phyloP scores from a whole-genome alignment of 2,888 invertebrate species.

The Melanargia galathea region DNA sequence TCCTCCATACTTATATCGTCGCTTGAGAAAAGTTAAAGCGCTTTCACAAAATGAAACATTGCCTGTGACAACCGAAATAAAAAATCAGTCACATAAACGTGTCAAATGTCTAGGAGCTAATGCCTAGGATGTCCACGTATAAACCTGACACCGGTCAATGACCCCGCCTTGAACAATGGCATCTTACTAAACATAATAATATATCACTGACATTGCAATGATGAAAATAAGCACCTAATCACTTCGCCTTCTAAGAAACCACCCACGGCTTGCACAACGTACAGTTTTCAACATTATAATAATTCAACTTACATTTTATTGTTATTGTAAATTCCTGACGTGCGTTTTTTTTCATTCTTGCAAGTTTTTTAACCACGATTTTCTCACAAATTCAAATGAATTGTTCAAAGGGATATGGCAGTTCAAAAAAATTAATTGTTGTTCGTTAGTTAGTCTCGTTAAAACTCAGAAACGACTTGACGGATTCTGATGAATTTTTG shows the following conservation, averaged over 20 bases:
- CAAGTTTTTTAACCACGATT: too few relatives aligned
- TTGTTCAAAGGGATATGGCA: too few relatives aligned
- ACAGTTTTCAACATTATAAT: not conserved
- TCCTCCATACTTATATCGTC: too few relatives aligned
- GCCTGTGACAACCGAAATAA: too few relatives aligned
- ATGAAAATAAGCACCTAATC: slow-evolving; percentile 2
- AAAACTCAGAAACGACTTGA: too few relatives aligned
- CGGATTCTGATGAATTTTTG: too few relatives aligned
- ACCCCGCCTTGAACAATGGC: slow-evolving; percentile 10
- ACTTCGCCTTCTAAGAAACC: slow-evolving; percentile 9
- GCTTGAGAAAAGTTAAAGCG: too few relatives aligned
- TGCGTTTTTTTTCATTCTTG: not conserved
- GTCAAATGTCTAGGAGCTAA: not conserved
- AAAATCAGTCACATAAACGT: not conserved
- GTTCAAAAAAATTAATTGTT: too few relatives aligned
- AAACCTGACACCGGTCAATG: not conserved
- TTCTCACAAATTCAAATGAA: too few relatives aligned
- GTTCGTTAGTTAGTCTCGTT: too few relatives aligned
- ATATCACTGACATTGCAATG: slow-evolving; percentile 16
- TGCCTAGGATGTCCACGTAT: not conserved
- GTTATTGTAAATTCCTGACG: not conserved
- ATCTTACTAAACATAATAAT: slow-evolving; percentile 13
- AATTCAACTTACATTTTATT: not conserved
- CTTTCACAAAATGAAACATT: too few relatives aligned
- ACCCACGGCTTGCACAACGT: not conserved